A percentile compares a stretch with the other conserved stretches of the same genome.
These are phyloP conservation scores for Sarcophaga rosellei DNA, from an alignment of 2,888 invertebrate genomes.

Conservation along the genomic window DNA sequence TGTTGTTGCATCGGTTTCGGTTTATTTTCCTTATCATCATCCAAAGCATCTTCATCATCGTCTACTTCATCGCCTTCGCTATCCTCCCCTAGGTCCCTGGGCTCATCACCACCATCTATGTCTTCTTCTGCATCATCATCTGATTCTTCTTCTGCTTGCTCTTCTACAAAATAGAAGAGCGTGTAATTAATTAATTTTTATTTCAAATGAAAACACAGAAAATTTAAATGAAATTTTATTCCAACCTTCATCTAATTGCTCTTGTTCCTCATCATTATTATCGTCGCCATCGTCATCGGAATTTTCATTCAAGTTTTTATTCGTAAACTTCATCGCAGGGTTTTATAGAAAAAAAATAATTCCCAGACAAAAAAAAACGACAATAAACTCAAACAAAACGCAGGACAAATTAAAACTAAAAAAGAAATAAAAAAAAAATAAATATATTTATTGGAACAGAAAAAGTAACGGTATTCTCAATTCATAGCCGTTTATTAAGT, in stretches of 20 bases:
- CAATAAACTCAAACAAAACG: background rate
- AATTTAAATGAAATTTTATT: background rate
- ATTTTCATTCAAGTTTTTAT: background rate
- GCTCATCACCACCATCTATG: constrained; percentile 21
- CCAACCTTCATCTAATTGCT: constrained; percentile 33
- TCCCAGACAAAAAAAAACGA: background rate
- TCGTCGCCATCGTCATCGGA: constrained; percentile 32
- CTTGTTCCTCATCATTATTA: too few species aligned
- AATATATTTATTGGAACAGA: background rate
- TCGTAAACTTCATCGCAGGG: background rate
- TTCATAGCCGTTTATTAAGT: background rate
- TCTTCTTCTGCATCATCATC: constrained; percentile 21
- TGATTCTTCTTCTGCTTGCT: constrained; percentile 32
- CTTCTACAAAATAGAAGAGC: background rate
- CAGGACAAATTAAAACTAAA: background rate
- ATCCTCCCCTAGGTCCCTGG: constrained; percentile 17
- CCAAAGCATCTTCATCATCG: constrained; percentile 46
- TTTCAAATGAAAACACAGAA: too few species aligned
- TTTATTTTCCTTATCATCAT: constrained; percentile 30
- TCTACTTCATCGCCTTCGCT: constrained; percentile 43
- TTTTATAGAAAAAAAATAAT: background rate
- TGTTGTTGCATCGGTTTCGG: background rate
- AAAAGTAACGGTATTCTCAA: constrained; percentile 40
- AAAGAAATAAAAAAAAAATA: background rate
- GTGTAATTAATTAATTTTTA: background rate